Percentiles rank a stretch among this genome's conserved stretches.
phyloP scores from a whole-genome alignment of 2,113 vertebrate genomes.

The Etheostoma spectabile region DNA sequence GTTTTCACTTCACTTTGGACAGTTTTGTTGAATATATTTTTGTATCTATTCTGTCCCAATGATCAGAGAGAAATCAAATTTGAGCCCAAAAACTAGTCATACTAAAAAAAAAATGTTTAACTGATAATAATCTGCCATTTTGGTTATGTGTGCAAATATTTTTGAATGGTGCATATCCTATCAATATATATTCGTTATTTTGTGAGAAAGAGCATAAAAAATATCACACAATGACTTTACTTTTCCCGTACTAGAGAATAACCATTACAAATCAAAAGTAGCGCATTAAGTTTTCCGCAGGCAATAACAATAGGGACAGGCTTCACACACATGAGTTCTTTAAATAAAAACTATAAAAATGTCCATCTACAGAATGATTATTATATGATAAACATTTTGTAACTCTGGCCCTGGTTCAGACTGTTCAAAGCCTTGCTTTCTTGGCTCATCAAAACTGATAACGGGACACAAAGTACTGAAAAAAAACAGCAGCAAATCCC shows the following conservation, averaged over 20 bases:
- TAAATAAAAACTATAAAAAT: too few relatives aligned
- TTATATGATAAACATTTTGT: slow-evolving; percentile 23
- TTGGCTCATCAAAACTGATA: slow-evolving; percentile 37
- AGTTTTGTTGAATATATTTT: slow-evolving; percentile 43
- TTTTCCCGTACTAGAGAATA: not conserved
- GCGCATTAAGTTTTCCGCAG: too few relatives aligned
- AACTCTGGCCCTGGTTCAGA: slow-evolving; percentile 23
- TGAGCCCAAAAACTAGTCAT: not conserved
- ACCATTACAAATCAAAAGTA: not conserved
- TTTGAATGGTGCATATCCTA: slow-evolving; percentile 13
- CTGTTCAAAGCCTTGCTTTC: slow-evolving; percentile 17
- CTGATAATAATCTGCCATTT: not conserved
- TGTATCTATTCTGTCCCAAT: slow-evolving; percentile 33
- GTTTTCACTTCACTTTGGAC: slow-evolving; percentile 46
- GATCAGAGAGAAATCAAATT: slow-evolving; percentile 20
- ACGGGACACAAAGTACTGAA: slow-evolving; percentile 14
- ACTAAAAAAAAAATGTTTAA: slow-evolving; percentile 2
- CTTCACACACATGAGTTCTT: too few relatives aligned
- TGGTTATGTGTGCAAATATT: slow-evolving; percentile 10
- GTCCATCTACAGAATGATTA: too few relatives aligned
- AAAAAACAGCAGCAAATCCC: slow-evolving; percentile 21
- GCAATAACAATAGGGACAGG: too few relatives aligned
- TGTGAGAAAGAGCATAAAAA: slow-evolving; percentile 1
- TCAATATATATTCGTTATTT: not conserved
- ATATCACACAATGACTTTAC: not conserved